phyloP scores from a whole-genome alignment of 37 sponge, comb jelly and placozoan species.

The Cladorhizidae sp. region DNA sequence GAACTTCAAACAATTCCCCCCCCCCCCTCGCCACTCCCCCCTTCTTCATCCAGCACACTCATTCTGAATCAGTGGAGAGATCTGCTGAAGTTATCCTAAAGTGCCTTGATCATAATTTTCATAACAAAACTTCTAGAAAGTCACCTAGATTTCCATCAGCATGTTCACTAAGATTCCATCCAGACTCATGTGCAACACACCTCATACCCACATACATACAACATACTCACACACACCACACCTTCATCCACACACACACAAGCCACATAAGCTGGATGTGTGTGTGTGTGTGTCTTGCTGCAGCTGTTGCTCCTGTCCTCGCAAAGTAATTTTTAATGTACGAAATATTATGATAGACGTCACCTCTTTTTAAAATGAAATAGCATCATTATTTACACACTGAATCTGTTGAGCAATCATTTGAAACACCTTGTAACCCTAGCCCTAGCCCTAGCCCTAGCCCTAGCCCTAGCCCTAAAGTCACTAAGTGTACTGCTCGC shows the following conservation, averaged over 20 bases:
- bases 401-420: conserved; percentile 1
- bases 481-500: no score
- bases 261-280: no score
- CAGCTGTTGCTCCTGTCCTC: no score
- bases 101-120: conserved; percentile 4
- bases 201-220: no score
- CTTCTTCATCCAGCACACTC: not conserved
- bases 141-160: conserved; percentile 10
- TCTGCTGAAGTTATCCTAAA: not conserved
- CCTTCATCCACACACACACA: no score
- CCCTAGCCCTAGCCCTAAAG: no score
- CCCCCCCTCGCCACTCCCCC: not conserved
- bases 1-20: not conserved
- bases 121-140: conserved; percentile 7
- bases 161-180: not conserved
- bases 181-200: not conserved
- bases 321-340: conserved; percentile 3
- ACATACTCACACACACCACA: no score
- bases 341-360: not conserved
- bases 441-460: no score
- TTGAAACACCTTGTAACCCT: no score
- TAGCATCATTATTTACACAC: not conserved
- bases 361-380: not conserved
- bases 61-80: conserved; percentile 8
- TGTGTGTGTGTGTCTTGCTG: no score